A percentile compares a stretch with the other conserved stretches of the same genome.
Conservation (phyloP, 2,113 vertebrate genomes). For the Acanthochromis polyacanthus region DNA sequence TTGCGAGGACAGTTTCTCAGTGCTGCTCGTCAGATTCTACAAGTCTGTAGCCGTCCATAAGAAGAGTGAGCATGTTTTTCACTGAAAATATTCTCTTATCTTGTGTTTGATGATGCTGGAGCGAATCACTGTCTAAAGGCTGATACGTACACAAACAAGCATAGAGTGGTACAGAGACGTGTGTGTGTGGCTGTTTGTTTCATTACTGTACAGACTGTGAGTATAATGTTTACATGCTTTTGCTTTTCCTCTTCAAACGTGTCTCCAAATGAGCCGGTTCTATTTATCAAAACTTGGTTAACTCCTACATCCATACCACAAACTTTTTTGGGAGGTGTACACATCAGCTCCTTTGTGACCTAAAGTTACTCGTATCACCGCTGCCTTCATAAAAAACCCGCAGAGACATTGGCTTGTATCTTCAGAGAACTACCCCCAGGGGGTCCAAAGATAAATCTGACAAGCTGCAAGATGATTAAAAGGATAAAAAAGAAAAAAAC, state of each 20-base stretch:
- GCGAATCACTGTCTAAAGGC: not conserved
- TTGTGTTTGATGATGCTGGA: not conserved
- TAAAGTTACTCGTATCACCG: not conserved
- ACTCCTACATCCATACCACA: conserved; percentile 4
- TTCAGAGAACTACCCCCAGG: conserved; percentile 17
- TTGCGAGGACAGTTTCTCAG: too few species aligned
- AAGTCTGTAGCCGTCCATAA: too few species aligned
- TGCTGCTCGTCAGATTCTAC: too few species aligned
- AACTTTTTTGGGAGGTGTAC: conserved; percentile 10
- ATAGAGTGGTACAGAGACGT: too few species aligned
- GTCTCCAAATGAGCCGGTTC: not conserved
- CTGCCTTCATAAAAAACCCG: not conserved
- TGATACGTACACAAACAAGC: too few species aligned
- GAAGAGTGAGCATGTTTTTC: not conserved
- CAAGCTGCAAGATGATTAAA: conserved; percentile 9
- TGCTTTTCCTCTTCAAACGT: conserved; percentile 9
- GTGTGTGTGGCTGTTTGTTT: too few species aligned
- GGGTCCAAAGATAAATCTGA: conserved; percentile 2
- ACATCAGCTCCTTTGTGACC: not conserved
- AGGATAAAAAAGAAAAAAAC: not conserved
- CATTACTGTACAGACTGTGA: not conserved
- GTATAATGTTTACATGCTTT: not conserved
- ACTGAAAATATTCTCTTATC: not conserved
- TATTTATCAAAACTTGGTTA: conserved; percentile 3
- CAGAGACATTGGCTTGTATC: conserved; percentile 14